Conservation (phyloP, 2,113 vertebrate genomes). For the Paracanthobrama guichenoti region DNA sequence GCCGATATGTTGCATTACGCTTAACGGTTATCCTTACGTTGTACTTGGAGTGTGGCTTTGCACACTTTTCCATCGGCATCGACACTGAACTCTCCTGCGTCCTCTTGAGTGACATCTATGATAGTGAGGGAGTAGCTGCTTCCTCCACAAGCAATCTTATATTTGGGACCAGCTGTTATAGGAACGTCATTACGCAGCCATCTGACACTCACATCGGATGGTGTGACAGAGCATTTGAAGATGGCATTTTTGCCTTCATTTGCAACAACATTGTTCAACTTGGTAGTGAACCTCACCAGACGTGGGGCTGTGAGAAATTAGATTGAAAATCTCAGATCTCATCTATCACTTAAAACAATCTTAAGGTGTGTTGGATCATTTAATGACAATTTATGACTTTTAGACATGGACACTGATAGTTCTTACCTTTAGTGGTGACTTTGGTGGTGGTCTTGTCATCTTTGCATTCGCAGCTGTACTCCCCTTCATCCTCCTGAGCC, state of each 20-base stretch:
- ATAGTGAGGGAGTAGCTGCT: constrained; percentile 82
- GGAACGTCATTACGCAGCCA: constrained; percentile 81
- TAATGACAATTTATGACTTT: neutral
- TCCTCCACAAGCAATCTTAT: constrained; percentile 78
- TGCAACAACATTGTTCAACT: constrained; percentile 78
- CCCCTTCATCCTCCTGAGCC: constrained; percentile 84
- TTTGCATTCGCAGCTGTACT: constrained; percentile 87
- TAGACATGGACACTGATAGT: neutral
- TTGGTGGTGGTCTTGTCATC: constrained; percentile 82
- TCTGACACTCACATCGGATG: constrained; percentile 74
- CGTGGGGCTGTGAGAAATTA: constrained; percentile 78
- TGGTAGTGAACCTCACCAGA: constrained; percentile 80
- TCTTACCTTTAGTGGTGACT: constrained; percentile 77
- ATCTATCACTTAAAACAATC: neutral
- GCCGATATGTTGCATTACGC: neutral
- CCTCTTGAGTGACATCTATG: constrained; percentile 74
- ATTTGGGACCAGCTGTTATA: constrained; percentile 80
- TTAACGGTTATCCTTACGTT: constrained; percentile 78
- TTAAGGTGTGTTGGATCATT: neutral
- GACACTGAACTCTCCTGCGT: constrained; percentile 82
- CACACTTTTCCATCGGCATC: constrained; percentile 86
- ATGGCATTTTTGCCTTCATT: constrained; percentile 86
- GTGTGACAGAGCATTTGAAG: constrained; percentile 87
- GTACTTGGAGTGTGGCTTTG: constrained; percentile 85
- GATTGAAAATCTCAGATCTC: neutral